Conservation (phyloP, 2,797 vertebrate species). For the Xiphophorus birchmanni region DNA sequence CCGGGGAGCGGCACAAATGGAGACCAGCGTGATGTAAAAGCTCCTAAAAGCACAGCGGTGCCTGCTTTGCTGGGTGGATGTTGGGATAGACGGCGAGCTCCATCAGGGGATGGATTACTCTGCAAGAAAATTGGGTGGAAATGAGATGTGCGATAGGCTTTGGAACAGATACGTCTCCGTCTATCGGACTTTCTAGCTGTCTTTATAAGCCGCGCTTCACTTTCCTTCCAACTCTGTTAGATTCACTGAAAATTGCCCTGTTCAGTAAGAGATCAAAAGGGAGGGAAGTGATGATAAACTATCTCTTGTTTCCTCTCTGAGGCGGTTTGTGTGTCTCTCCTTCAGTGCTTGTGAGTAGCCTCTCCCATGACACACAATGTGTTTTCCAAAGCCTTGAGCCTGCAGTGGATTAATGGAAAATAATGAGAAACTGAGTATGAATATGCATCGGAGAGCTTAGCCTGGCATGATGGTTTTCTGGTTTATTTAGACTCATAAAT, state of each 20-base stretch:
- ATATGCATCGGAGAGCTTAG: constrained; percentile 47
- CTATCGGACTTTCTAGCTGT: constrained; percentile 14
- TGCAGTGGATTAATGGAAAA: constrained; percentile 60
- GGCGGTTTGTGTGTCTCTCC: constrained; percentile 52
- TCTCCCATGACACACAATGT: constrained; percentile 45
- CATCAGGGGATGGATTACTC: constrained; percentile 35
- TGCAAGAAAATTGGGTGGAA: constrained; percentile 48
- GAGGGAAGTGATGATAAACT: constrained; percentile 57
- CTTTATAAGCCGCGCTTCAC: constrained; percentile 21
- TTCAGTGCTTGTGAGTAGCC: constrained; percentile 40
- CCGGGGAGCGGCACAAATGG: constrained; percentile 47
- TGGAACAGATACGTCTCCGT: constrained; percentile 20
- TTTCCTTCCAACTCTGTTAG: constrained; percentile 9
- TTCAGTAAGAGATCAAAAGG: constrained; percentile 59
- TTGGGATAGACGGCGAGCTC: constrained; percentile 21
- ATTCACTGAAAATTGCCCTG: constrained; percentile 25
- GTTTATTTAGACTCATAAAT: constrained; percentile 35
- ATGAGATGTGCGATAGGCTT: constrained; percentile 31
- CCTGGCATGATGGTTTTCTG: constrained; percentile 31
- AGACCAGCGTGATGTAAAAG: constrained; percentile 43
- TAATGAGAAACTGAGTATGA: constrained; percentile 44
- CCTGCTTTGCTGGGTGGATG: constrained; percentile 11
- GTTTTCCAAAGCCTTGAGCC: constrained; percentile 48
- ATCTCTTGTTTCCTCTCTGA: constrained; percentile 44
- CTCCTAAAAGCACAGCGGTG: constrained; percentile 31